These are phyloP conservation scores for Drosophila austrosaltans DNA, from an alignment of 2,888 invertebrate genomes.

Conservation along the genomic window DNA sequence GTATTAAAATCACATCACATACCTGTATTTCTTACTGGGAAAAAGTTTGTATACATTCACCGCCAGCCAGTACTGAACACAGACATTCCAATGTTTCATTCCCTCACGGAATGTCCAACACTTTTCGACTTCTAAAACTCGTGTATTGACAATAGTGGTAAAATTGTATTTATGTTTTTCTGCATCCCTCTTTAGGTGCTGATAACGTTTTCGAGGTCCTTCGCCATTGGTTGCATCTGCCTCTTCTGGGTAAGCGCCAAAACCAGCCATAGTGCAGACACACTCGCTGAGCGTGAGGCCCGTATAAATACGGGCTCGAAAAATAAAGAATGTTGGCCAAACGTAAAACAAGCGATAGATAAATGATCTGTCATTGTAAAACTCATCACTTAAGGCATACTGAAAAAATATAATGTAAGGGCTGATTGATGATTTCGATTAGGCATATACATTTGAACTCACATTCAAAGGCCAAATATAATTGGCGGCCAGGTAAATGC, in stretches of 20 bases:
- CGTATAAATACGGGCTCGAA: slow-evolving; percentile 94
- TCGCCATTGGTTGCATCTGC: slow-evolving; percentile 90
- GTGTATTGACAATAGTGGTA: slow-evolving; percentile 92
- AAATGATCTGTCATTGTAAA: slow-evolving; percentile 87
- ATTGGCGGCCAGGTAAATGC: slow-evolving; percentile 87
- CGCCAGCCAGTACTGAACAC: slow-evolving; percentile 98
- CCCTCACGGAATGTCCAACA: slow-evolving; percentile 92
- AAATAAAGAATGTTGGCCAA: slow-evolving; percentile 93
- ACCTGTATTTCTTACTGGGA: slow-evolving; percentile 86
- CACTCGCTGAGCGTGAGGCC: slow-evolving; percentile 96
- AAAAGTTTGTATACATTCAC: slow-evolving; percentile 94
- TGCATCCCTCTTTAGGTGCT: slow-evolving; percentile 85
- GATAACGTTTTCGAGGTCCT: slow-evolving; percentile 91
- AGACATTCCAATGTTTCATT: slow-evolving; percentile 97
- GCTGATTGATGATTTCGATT: neutral
- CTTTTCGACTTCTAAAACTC: slow-evolving; percentile 92
- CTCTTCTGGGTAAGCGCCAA: slow-evolving; percentile 94
- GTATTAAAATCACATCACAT: slow-evolving; percentile 12
- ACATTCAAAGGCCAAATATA: slow-evolving; percentile 91
- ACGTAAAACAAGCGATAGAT: slow-evolving; percentile 93
- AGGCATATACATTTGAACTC: slow-evolving; percentile 75
- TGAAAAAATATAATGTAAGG: slow-evolving; percentile 83
- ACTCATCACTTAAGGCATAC: slow-evolving; percentile 92
- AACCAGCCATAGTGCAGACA: slow-evolving; percentile 94
- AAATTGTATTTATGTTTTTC: slow-evolving; percentile 87